Base-by-base conservation (phyloP, 2,797 vertebrate species). In the Yasuhikotakia modesta region DNA sequence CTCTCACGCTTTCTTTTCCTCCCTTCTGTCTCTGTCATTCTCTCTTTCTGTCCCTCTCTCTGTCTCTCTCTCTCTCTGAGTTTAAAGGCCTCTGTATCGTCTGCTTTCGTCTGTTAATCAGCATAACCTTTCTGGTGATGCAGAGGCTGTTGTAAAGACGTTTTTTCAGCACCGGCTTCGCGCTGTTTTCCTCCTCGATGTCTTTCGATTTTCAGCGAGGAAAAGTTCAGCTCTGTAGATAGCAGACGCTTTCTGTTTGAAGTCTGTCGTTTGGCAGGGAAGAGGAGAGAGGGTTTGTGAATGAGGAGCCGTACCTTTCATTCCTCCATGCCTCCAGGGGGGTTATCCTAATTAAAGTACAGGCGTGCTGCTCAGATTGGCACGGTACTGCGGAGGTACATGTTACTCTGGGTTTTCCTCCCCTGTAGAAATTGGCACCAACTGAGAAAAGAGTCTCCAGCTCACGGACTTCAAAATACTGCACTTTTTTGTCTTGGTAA, bases 221-320 rank as follows among this genome's bases (percentile, higher is more conserved):
- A 68, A 76, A 68, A 75, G 46, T 57, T 83, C 81, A 80, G 88
- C 89, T 90, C 85, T 88, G 82, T 85, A 90, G 88, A 91, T 81
- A 82, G 84, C 82, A 17, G 80, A 83, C 79, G 86, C 86, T 64
- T 71, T 86, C 83, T 88, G 87, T 91, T 91, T 91, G 89, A 91
- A 91, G 88, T 90, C 85, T 88, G 87, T 89, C 88, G 89, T 84
- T 57, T 84, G 87, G 82, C 85, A 83, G 67, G 85, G 79, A 85
- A 64, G 81, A 52, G 81, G 80, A 80, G 72, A 78, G 75, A 66
- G 74, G 19, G 50, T 68, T 75, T 82, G 66, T 24, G 48, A 50
- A 78, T 70, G 68, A 68, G 65, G 79, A 64, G 61, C 39, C 79
- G 78, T 85, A 89, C 83, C 88, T 90, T 91, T 91, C 85, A 91